These are phyloP conservation scores for Cepaea hortensis DNA, from an alignment of 2,888 invertebrate genomes.

Conservation along the genomic window DNA sequence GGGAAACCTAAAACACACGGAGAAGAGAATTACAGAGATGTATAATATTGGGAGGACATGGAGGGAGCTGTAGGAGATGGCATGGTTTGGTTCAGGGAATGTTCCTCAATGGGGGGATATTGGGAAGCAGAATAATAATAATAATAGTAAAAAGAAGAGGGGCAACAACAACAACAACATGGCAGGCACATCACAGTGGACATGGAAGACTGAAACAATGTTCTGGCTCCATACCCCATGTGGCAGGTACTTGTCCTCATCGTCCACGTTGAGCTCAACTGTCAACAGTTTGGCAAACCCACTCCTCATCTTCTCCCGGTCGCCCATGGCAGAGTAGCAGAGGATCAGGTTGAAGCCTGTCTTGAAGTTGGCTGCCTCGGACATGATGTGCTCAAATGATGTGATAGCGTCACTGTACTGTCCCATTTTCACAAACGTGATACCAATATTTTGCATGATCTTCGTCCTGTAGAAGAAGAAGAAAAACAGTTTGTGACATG, in stretches of 20 bases:
- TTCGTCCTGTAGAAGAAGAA: constrained; percentile 83
- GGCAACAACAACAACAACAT: too few species aligned
- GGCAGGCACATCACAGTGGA: too few species aligned
- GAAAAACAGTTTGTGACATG: not conserved
- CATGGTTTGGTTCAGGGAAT: too few species aligned
- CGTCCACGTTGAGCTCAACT: constrained; percentile 86
- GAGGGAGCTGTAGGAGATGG: too few species aligned
- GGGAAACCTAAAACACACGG: too few species aligned
- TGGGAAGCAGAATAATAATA: too few species aligned
- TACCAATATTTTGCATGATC: constrained; percentile 98
- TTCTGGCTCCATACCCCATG: constrained; percentile 71
- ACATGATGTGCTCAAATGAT: constrained; percentile 98
- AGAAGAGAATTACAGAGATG: too few species aligned
- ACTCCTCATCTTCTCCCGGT: constrained; percentile 93
- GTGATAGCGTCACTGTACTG: constrained; percentile 97
- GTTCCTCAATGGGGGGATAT: too few species aligned
- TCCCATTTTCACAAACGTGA: constrained; percentile 95
- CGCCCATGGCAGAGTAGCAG: constrained; percentile 81
- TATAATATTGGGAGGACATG: too few species aligned
- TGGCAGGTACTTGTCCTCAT: constrained; percentile 83
- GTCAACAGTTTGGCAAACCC: constrained; percentile 93
- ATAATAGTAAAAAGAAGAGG: too few species aligned
- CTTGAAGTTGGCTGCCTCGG: constrained; percentile 92
- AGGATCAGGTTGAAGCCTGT: constrained; percentile 91
- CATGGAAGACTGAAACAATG: not conserved